phyloP scores from a whole-genome alignment of 2,113 vertebrate species.

The Ictidomys tridecemlineatus region DNA sequence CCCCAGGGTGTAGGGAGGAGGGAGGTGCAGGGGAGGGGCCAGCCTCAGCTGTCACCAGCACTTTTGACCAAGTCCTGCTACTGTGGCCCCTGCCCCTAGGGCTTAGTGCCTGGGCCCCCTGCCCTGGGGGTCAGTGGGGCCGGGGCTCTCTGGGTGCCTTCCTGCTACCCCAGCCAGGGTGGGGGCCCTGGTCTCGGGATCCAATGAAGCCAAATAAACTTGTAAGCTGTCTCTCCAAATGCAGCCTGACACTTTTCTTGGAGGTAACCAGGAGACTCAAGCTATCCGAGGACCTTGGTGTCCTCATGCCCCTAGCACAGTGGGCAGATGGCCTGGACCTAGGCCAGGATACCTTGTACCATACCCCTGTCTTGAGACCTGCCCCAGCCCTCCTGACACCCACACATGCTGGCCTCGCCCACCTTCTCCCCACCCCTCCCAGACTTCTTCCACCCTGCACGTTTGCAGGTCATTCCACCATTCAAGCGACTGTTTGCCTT shows the following conservation, averaged over 20 bases:
- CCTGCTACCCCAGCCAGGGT: conserved; percentile 61
- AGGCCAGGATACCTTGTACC: not conserved
- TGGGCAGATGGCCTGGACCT: not conserved
- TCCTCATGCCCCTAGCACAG: not conserved
- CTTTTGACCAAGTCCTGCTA: conserved; percentile 70
- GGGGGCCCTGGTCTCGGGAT: conserved; percentile 51
- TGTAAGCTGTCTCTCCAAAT: conserved; percentile 64
- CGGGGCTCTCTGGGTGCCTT: conserved; percentile 36
- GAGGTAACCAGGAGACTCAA: not conserved
- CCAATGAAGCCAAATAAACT: conserved; percentile 83
- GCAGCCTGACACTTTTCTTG: conserved; percentile 8
- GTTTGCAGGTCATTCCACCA: not conserved
- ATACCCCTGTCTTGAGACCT: not conserved
- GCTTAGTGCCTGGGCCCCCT: conserved; percentile 6
- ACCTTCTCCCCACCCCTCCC: not conserved
- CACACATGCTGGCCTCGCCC: not conserved
- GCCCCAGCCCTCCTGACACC: not conserved
- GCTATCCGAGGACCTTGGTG: not conserved
- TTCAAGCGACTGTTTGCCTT: not conserved
- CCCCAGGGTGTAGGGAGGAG: conserved; percentile 40
- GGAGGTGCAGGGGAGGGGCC: conserved; percentile 55
- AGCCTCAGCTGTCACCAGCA: conserved; percentile 63
- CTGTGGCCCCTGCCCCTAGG: conserved; percentile 52
- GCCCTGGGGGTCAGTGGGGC: conserved; percentile 32
- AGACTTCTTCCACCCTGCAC: not conserved